A percentile compares a stretch with the other conserved stretches of the same genome.
Evolutionary conservation across 2,113 vertebrate genomes (phyloP).

Genomic region (Pagrus major): DNA sequence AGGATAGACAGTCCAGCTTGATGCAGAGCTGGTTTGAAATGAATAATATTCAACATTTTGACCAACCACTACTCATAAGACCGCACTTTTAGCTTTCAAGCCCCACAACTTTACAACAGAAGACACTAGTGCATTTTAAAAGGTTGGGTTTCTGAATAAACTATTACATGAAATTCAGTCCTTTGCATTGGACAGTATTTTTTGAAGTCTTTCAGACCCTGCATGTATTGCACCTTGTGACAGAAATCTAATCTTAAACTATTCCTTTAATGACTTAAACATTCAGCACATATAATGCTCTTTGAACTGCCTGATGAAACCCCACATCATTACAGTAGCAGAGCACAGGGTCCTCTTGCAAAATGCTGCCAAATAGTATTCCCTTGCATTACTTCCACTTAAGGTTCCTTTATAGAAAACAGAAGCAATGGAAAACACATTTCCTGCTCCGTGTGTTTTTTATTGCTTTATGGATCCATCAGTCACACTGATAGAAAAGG

Average conservation of each 20-base stretch:
- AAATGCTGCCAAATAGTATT: not conserved
- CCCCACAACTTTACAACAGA: not conserved
- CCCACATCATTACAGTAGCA: not conserved
- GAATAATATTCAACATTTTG: constrained; percentile 9
- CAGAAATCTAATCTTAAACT: constrained; percentile 25
- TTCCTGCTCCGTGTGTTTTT: constrained; percentile 1
- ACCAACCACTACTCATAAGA: not conserved
- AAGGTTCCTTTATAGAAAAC: not conserved
- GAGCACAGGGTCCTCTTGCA: not conserved
- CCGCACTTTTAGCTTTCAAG: not conserved
- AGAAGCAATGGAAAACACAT: constrained; percentile 1
- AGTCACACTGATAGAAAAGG: constrained; percentile 8
- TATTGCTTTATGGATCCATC: constrained; percentile 22
- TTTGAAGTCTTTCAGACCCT: not conserved
- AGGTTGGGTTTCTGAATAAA: not conserved
- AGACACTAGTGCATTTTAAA: not conserved
- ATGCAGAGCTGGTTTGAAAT: not conserved
- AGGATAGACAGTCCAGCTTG: not conserved
- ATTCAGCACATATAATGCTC: constrained; percentile 7
- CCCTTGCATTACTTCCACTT: not conserved
- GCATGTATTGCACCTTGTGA: not conserved
- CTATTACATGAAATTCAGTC: not conserved
- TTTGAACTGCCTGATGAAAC: constrained; percentile 29
- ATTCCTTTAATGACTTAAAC: constrained; percentile 1
- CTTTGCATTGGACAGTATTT: not conserved